phyloP scores from a whole-genome alignment of 2,113 vertebrate genomes.

The Lichenostomus cassidix region DNA sequence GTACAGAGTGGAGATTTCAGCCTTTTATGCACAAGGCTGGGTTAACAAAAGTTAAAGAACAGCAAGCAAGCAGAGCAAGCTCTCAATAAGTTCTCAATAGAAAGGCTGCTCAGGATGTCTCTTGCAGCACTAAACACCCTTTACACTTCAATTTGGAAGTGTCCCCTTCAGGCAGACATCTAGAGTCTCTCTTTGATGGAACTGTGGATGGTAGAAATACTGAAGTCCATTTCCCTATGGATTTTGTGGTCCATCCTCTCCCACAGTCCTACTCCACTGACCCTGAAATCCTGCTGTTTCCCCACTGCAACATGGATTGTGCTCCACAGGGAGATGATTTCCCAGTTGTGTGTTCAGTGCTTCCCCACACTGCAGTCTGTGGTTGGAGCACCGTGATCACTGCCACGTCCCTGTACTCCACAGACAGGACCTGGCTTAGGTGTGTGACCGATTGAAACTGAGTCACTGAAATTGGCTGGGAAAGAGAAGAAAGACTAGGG shows the following conservation, averaged over 20 bases:
- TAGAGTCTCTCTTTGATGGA: background rate
- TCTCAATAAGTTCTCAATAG: background rate
- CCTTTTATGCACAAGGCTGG: background rate
- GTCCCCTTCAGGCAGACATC: background rate
- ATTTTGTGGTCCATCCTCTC: background rate
- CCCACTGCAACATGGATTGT: background rate
- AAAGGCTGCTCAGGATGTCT: background rate
- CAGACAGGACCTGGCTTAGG: background rate
- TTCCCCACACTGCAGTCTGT: background rate
- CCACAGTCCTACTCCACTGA: background rate
- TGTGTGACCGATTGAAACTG: background rate
- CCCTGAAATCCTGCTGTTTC: background rate
- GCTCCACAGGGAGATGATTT: background rate
- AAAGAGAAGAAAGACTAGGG: background rate
- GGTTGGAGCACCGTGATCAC: background rate
- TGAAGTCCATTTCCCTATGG: background rate
- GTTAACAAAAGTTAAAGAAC: background rate
- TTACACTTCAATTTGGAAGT: background rate
- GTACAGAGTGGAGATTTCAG: background rate
- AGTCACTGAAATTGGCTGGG: background rate
- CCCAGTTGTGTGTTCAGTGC: background rate
- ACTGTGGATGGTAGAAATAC: background rate
- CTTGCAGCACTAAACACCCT: background rate
- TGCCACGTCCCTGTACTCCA: background rate
- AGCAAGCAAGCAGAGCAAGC: background rate